Percentiles rank a stretch among this genome's conserved stretches.
These are phyloP conservation scores for Mastomys natalensis DNA, from an alignment of 2,113 vertebrate species.

Conservation along the genomic window DNA sequence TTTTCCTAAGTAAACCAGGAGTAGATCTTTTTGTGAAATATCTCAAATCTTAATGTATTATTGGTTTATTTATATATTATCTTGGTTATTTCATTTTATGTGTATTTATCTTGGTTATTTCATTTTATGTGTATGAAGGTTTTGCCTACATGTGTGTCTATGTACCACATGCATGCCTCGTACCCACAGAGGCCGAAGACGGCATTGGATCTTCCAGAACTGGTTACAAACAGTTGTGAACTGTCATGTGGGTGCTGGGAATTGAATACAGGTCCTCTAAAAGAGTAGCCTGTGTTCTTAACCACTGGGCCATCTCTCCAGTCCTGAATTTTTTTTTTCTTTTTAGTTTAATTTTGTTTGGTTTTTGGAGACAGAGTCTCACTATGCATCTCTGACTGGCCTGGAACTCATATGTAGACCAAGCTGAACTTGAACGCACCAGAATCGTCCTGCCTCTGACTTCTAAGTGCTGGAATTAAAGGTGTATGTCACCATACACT, in stretches of 20 bases:
- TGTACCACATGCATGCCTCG: neutral
- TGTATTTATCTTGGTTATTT: neutral
- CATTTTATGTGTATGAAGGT: neutral
- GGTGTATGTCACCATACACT: neutral
- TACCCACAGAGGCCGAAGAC: neutral
- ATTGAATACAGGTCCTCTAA: neutral
- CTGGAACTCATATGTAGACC: neutral
- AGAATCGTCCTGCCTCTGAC: neutral
- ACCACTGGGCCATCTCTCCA: neutral
- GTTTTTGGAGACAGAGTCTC: neutral
- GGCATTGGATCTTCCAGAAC: neutral
- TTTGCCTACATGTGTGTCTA: neutral
- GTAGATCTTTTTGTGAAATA: neutral
- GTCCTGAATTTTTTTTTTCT: neutral
- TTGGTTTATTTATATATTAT: too few species aligned
- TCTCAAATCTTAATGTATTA: conserved; percentile 35
- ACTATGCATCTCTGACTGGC: neutral
- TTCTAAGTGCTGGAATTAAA: neutral
- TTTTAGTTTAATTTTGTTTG: neutral
- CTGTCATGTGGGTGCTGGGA: neutral
- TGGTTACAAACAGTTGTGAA: neutral
- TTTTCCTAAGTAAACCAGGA: neutral
- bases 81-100: neutral
- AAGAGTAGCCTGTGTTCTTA: neutral
- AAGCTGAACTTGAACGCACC: neutral